A percentile compares a stretch with the other conserved stretches of the same genome.
These are phyloP conservation scores for Lasioglossum zephyrum DNA, from an alignment of 2,888 invertebrate genomes.

Conservation along the genomic window DNA sequence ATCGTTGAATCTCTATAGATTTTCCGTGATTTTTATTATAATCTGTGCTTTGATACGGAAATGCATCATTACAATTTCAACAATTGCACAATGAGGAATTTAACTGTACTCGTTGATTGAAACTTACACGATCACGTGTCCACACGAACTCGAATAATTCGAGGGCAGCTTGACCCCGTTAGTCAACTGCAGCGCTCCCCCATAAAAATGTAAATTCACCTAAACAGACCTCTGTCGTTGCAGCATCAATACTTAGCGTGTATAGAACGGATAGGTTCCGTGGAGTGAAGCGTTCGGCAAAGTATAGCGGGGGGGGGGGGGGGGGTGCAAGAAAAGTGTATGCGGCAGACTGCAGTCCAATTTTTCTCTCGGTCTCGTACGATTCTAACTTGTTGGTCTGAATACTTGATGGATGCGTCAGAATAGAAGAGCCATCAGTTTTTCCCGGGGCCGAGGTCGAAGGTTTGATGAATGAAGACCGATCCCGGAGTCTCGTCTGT, in stretches of 20 bases:
- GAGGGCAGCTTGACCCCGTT: background rate
- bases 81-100: no score
- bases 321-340: conserved; percentile 45
- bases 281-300: conserved; percentile 39
- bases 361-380: conserved; percentile 49
- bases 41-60: no score
- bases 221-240: background rate
- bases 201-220: background rate
- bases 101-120: no score
- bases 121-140: background rate
- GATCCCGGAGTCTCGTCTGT: conserved; percentile 63
- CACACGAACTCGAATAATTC: background rate
- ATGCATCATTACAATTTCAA: no score
- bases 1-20: no score
- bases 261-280: background rate
- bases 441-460: conserved; percentile 55
- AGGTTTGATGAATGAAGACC: conserved; percentile 71
- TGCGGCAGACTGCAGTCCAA: conserved; percentile 51
- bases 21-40: no score
- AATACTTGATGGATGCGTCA: conserved; percentile 68
- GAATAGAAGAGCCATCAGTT: conserved; percentile 48
- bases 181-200: background rate
- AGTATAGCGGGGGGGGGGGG: conserved; percentile 30
- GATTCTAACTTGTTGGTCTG: conserved; percentile 68
- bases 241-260: background rate